Evolutionary conservation across 2,113 vertebrate genomes (phyloP), one percentile per base, ranked within the genome.

Genomic region (Lophura nycthemera): DNA sequence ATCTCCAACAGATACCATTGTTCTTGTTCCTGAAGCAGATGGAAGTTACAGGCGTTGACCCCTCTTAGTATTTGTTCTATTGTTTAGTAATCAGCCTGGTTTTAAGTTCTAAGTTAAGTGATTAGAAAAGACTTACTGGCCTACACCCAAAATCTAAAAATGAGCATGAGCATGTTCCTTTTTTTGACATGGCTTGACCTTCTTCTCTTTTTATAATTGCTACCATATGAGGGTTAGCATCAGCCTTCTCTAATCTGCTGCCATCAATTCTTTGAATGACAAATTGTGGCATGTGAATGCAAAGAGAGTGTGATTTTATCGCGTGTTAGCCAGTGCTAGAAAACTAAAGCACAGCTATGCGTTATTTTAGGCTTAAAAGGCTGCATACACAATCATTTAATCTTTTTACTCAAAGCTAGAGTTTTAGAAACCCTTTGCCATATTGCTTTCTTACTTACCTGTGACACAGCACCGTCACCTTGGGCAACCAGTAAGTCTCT

Each of bases 401-500:
- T 86, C 38, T 75, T 86, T 92, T 89, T 70, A 88, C 42, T 94
- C 21, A 59, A 80, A 91, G 42, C 10, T 83, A 21, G 90, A 56
- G 60, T 66, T 91, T 95, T 60, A 61, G 81, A 85, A 83, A 59
- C 48, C 34, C 20, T 86, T 90, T 80, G 30, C 43, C 8, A 1
- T 77, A 71, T 90, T 66, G 43, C 78, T 97, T 88, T 92, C 81
- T 38, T 8, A 22, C 69, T 88, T 89, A 75, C 86, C 61, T 92
- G 75, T 92, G 87, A 79, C 91, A 93, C 78, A 91, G 93, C 76
- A 71, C 92, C 86, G 91, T 95, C 79, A 93, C 91, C 94, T 94
- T 90, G 89, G 89, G 85, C 93, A 96, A 91, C 87, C 83, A 9
- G 3, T 86, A 92, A 92, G 76, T 96, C 95, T 94, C 88, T 96